A percentile compares a stretch with the other conserved stretches of the same genome.
Conservation (phyloP, 2,888 invertebrate species). For the Lasioglossum leucozonium region DNA sequence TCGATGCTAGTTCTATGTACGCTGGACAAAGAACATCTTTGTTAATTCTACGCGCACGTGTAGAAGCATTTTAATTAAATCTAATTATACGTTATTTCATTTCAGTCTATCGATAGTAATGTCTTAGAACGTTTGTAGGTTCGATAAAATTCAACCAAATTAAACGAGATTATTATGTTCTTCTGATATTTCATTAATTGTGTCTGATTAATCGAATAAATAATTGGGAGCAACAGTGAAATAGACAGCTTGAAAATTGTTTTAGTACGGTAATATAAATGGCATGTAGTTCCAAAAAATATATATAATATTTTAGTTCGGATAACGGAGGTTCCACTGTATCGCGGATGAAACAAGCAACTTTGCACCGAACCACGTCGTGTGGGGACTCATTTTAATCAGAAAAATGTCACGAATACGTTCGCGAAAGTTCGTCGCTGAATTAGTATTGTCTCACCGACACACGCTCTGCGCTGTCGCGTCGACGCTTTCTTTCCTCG, state of each 20-base stretch:
- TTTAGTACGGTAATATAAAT: too few relatives aligned
- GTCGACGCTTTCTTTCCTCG: not conserved
- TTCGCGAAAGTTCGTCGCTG: too few relatives aligned
- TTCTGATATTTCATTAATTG: not conserved
- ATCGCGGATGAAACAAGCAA: too few relatives aligned
- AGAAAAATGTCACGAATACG: too few relatives aligned
- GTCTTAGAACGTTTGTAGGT: not conserved
- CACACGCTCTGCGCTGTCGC: not conserved
- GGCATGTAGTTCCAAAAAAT: too few relatives aligned
- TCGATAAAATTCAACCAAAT: not conserved
- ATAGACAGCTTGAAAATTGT: not conserved
- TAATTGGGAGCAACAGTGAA: not conserved
- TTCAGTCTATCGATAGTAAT: not conserved
- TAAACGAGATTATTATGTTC: not conserved
- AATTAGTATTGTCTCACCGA: not conserved
- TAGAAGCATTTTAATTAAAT: not conserved
- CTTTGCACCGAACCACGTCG: too few relatives aligned
- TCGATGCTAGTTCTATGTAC: not conserved
- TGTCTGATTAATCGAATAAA: not conserved
- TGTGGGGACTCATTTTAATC: too few relatives aligned
- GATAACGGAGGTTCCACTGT: too few relatives aligned
- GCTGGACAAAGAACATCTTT: not conserved
- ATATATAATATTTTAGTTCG: too few relatives aligned
- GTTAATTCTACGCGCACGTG: constrained; percentile 6
- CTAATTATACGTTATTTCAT: not conserved